phyloP scores from a whole-genome alignment of 2,797 vertebrate species.

The Salmo trutta region DNA sequence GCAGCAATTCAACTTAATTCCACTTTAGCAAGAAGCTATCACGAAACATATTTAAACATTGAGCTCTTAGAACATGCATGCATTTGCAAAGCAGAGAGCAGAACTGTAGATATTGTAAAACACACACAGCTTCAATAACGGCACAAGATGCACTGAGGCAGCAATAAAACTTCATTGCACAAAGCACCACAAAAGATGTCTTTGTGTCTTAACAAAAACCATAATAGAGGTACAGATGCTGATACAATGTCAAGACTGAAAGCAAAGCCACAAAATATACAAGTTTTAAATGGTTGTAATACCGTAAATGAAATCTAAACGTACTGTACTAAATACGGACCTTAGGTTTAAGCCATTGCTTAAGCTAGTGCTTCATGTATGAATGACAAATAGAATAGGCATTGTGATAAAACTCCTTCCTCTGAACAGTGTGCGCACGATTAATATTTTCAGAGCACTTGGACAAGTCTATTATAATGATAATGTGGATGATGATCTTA shows the following conservation, averaged over 20 bases:
- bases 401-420: neutral
- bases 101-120: constrained; percentile 1
- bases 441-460: neutral
- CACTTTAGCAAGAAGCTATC: neutral
- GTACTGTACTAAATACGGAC: constrained; percentile 47
- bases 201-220: neutral
- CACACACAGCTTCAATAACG: constrained; percentile 20
- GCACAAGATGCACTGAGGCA: constrained; percentile 20
- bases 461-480: neutral
- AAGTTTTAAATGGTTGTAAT: constrained; percentile 5
- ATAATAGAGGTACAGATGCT: neutral
- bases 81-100: constrained; percentile 1
- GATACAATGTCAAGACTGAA: neutral
- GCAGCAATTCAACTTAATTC: neutral
- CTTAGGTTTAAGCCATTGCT: constrained; percentile 14
- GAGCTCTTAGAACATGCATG: neutral
- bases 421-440: neutral
- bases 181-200: neutral
- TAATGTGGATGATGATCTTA: neutral
- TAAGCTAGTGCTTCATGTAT: constrained; percentile 4
- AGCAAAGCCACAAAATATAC: neutral
- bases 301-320: constrained; percentile 9
- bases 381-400: neutral
- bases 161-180: constrained; percentile 35
- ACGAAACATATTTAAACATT: neutral